Conservation (phyloP, 2,888 invertebrate genomes). For the Trissoscelio sp. region DNA sequence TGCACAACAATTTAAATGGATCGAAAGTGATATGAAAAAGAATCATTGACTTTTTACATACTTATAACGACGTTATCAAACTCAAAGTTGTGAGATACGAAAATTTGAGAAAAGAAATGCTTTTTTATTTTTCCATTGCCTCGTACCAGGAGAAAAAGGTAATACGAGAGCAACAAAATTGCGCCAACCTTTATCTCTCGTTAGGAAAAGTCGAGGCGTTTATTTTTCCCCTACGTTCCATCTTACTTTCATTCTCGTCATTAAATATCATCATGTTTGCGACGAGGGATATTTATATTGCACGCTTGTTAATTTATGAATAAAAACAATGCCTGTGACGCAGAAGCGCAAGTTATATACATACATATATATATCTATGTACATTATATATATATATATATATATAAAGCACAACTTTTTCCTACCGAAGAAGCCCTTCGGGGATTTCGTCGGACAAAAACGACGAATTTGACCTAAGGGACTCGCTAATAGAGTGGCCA, state of each 20-base stretch:
- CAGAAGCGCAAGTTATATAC: constrained; percentile 9
- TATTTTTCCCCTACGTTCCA: background rate
- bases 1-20: constrained; percentile 8
- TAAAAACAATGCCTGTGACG: constrained; percentile 39
- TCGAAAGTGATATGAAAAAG: constrained; percentile 18
- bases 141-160: no score
- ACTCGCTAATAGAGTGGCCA: constrained; percentile 49
- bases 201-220: background rate
- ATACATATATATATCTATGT: no score
- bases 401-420: constrained; percentile 32
- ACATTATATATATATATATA: no score
- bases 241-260: constrained; percentile 6
- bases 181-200: background rate
- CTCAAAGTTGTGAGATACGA: background rate
- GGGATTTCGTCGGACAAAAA: constrained; percentile 38
- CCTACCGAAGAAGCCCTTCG: constrained; percentile 23
- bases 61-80: no score
- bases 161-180: background rate
- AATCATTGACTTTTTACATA: no score
- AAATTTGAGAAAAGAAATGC: no score
- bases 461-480: constrained; percentile 48
- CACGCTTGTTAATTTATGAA: constrained; percentile 27
- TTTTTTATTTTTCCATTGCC: no score
- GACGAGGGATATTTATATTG: constrained; percentile 4
- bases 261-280: constrained; percentile 9